Base-by-base conservation (phyloP, 2,888 invertebrate genomes). In the Meteorus cinctellus region DNA sequence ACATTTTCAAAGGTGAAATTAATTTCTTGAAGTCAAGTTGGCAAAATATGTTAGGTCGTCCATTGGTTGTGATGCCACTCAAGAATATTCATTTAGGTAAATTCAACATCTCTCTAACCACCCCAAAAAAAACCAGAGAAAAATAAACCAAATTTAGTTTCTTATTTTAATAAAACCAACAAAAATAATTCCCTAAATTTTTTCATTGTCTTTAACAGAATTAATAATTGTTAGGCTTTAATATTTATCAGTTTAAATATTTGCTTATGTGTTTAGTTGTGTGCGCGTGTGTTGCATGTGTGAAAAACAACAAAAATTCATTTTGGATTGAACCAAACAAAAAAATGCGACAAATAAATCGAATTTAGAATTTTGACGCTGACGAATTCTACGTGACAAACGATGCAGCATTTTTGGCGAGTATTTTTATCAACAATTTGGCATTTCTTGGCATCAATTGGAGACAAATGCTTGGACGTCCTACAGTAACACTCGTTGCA, bases 11-110 rank as follows among this genome's bases (percentile, higher is more conserved):
- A 92, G 96, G 96, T 85, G 98, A 98, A 92, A 96, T 98, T 89
- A 96, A 97, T 93, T 98, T 98, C 93, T 94, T 98, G 92, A 98
- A 98, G 93, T 96, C 96, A 86, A 97, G 97, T 91, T 99, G 99
- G 99, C 97, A 97, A 92, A 96, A 96, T 91, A 96, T 97, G 92
- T 94, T 98, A 89, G 99, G 99, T 87, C 94, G 99, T 86, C 99
- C 99, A 80, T 94, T 97, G 89, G 96, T 98, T 90, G 96, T 97
- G 83, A 94, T 98, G 92, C 94, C 95, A 89, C 93, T 96, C 92
- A 95, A 95, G 93, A 94, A 94, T 91, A 93, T 95, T 90, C 96
- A 97, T 90, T 93, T 97, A 96, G 97, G 97, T 97, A 95, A 81
- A 70, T 55, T 16, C 5, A 8, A 5, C 19, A 8, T 24, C 6